Conservation (phyloP, 2,113 vertebrate genomes). For the Fukomys damarensis region DNA sequence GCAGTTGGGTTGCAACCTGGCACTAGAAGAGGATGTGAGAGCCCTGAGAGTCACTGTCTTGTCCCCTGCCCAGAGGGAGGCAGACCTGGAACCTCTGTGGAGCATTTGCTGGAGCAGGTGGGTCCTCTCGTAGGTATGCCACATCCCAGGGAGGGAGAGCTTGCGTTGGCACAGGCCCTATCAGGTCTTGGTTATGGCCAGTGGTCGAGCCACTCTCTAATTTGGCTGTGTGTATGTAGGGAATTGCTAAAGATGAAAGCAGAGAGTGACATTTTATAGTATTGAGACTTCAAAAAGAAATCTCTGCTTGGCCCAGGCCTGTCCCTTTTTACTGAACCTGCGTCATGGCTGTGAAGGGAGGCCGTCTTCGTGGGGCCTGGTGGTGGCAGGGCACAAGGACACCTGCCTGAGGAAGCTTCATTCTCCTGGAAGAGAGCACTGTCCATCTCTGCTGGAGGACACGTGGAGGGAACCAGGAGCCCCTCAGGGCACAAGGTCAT, state of each 20-base stretch:
- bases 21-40: fast-evolving
- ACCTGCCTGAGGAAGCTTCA: neutral
- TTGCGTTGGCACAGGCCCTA: fast-evolving
- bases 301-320: neutral
- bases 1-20: neutral
- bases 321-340: neutral
- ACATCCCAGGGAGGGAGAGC: neutral
- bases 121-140: neutral
- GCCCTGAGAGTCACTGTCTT: neutral
- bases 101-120: neutral
- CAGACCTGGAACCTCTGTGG: fast-evolving
- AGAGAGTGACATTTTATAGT: constrained; percentile 50
- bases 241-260: constrained; percentile 11
- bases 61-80: neutral
- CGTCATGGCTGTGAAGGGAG: fast-evolving
- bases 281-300: constrained; percentile 50
- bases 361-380: neutral
- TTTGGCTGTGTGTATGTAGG: neutral
- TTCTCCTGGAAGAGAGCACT: fast-evolving
- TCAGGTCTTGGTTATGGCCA: fast-evolving
- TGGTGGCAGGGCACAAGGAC: neutral
- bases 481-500: too few species aligned
- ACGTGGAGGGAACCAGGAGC: neutral
- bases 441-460: too few species aligned
- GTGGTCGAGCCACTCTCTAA: neutral